phyloP scores from a whole-genome alignment of 2,797 vertebrate genomes.

The Rousettus madagascariensis region DNA sequence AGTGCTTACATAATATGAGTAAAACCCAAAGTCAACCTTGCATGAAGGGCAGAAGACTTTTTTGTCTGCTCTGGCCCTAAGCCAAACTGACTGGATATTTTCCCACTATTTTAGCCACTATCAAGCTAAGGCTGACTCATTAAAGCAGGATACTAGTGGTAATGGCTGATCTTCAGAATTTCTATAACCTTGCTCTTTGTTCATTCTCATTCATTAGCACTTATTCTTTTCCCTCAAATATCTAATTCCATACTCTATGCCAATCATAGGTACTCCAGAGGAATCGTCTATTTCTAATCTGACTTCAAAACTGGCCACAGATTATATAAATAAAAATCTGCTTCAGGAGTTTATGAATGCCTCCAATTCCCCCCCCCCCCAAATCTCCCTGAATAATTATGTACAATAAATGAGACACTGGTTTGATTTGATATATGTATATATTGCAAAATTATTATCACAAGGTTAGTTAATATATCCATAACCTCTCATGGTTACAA shows the following conservation, averaged over 20 bases:
- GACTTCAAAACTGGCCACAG: neutral
- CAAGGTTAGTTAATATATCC: too few species aligned
- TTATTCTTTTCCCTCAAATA: neutral
- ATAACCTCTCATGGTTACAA: too few species aligned
- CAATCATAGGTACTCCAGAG: neutral
- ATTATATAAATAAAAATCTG: neutral
- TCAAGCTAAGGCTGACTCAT: neutral
- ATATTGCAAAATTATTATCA: too few species aligned
- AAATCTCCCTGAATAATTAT: neutral
- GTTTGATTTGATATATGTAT: too few species aligned
- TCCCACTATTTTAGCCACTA: neutral
- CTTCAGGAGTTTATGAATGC: neutral
- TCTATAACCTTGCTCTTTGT: neutral
- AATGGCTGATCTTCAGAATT: neutral
- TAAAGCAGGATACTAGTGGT: neutral
- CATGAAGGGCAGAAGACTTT: neutral
- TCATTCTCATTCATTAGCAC: neutral
- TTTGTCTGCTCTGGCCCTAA: neutral
- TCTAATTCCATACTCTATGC: neutral
- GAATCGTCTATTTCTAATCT: neutral
- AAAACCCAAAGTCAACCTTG: neutral
- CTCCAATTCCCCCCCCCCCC: neutral
- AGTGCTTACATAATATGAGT: neutral
- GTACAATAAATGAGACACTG: neutral
- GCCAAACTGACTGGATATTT: neutral